phyloP scores from a whole-genome alignment of 2,113 vertebrate species.

The Cavia porcellus region DNA sequence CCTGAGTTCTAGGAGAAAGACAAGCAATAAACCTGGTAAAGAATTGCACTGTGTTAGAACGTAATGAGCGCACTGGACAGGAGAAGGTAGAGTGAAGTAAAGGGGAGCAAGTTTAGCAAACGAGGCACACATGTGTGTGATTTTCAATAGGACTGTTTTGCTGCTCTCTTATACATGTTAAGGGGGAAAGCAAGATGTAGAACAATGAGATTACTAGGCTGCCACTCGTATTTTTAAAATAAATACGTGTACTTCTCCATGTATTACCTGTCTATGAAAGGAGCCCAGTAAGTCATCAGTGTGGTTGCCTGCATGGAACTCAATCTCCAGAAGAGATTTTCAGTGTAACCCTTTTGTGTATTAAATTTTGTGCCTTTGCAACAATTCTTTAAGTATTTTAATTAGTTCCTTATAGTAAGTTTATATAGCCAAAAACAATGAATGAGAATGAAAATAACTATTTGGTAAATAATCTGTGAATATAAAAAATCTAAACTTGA shows the following conservation, averaged over 20 bases:
- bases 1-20: background rate
- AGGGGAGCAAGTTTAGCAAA: background rate
- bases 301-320: background rate
- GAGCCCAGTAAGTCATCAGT: background rate
- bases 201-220: background rate
- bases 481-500: background rate
- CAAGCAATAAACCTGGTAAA: background rate
- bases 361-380: slow-evolving; percentile 7
- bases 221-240: background rate
- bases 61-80: background rate
- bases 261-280: background rate
- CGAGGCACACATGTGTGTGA: fast-evolving
- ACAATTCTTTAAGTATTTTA: slow-evolving; percentile 26
- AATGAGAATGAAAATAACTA: background rate
- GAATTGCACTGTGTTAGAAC: background rate
- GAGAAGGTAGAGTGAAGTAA: background rate
- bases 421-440: background rate
- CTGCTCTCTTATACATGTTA: background rate
- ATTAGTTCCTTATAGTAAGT: background rate
- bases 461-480: slow-evolving; percentile 22
- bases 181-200: background rate
- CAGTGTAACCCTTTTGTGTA: background rate
- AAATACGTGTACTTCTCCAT: background rate
- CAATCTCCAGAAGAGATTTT: background rate
- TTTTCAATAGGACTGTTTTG: background rate